A percentile compares a stretch with the other conserved stretches of the same genome.
Evolutionary conservation across 2,888 invertebrate genomes (phyloP).

Genomic region (Philaethria dido): DNA sequence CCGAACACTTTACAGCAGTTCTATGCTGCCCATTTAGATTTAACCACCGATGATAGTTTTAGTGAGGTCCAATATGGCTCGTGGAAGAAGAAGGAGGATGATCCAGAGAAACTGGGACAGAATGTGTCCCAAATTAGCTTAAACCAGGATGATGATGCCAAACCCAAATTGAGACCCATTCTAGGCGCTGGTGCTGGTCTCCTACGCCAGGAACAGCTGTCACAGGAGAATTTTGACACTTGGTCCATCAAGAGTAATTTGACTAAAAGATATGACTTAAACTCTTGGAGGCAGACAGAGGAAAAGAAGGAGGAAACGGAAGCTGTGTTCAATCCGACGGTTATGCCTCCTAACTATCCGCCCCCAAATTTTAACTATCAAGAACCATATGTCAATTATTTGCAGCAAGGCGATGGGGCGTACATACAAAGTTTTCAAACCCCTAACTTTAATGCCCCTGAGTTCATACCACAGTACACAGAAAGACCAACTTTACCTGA

Average conservation of each 20-base stretch:
- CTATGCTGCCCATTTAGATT: constrained; percentile 73
- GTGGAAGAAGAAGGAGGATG: constrained; percentile 73
- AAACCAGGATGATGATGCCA: constrained; percentile 66
- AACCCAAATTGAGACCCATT: constrained; percentile 73
- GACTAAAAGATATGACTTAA: constrained; percentile 71
- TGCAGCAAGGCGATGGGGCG: constrained; percentile 74
- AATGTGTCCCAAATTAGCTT: constrained; percentile 68
- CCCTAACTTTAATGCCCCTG: constrained; percentile 59
- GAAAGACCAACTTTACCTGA: constrained; percentile 53
- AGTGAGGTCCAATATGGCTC: constrained; percentile 76
- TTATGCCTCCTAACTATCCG: constrained; percentile 62
- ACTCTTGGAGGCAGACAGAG: constrained; percentile 72
- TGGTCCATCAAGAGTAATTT: constrained; percentile 67
- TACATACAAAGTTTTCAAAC: constrained; percentile 68
- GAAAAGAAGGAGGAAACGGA: constrained; percentile 67
- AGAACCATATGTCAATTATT: constrained; percentile 59
- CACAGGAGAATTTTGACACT: constrained; percentile 66
- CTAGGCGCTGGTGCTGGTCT: constrained; percentile 73
- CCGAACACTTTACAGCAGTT: constrained; percentile 76
- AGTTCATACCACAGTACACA: constrained; percentile 54
- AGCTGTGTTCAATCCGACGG: constrained; percentile 63
- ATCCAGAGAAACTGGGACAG: constrained; percentile 59
- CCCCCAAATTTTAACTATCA: constrained; percentile 60
- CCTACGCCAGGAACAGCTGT: constrained; percentile 63
- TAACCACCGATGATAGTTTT: constrained; percentile 67